Base-by-base conservation (phyloP, 2,888 invertebrate species). In the Thymelicus lineola region DNA sequence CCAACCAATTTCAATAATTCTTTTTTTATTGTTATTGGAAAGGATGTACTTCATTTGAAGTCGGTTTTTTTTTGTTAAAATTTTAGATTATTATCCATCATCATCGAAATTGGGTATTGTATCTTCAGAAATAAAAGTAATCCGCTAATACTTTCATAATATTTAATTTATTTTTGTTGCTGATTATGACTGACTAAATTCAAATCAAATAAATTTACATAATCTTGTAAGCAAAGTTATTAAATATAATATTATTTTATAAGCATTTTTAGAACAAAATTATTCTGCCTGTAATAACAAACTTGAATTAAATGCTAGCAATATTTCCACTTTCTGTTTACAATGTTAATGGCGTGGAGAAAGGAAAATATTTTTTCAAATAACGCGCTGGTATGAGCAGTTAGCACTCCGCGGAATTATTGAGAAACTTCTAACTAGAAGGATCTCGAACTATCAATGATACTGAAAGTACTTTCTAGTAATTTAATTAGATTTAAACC, bases 381-480 rank as follows among this genome's bases (percentile, higher is more conserved):
- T 10, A 50, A 17, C 48, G 9, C 42, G 42, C 42, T 42, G 42
- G 42, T 50, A 17, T 6, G 48, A 17, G 48, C n/a, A n/a, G n/a
- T n/a, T n/a, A n/a, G n/a, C 17, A 17, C 48, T 53, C 53, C 7
- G 60, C 45, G 42, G 1, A 59, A 42, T 42, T 59, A 60, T 55
- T 66, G 50, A 7, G 20, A 66, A 66, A 66, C 60, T 66, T 60
- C 42, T 66, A 66, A 59, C 59, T 28, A 66, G 66, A 66, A 42
- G 50, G 15, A 66, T 53, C 20, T 53, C 9, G 48, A 60, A 50
- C 20, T 48, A 50, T 36, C 50, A 53, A 20, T 20, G 53, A 3
- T 53, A 20, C 53, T 7, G 58, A 9, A 20, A 59, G 28, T 42
- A 28, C 65, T 65, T n/a, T n/a, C 38, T 66, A 12, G 12, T 20